These are phyloP conservation scores for Lycorma delicatula DNA, from an alignment of 1,140 invertebrate species.

Conservation along the genomic window DNA sequence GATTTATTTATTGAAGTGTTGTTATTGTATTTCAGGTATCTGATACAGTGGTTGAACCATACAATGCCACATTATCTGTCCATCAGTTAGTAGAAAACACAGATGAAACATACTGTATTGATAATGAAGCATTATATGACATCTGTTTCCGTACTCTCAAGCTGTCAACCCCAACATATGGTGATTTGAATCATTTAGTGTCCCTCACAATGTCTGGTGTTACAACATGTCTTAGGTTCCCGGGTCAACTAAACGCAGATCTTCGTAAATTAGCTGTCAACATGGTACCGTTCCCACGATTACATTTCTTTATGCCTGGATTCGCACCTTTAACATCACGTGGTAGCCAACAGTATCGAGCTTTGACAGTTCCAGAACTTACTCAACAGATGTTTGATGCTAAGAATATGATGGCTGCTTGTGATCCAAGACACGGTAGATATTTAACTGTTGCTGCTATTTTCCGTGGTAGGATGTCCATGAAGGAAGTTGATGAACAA, in stretches of 20 bases:
- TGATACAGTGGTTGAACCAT: conserved; percentile 48
- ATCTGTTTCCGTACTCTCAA: conserved; percentile 46
- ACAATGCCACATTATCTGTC: conserved; percentile 49
- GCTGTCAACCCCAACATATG: conserved; percentile 41
- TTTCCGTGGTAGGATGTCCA: conserved; percentile 66
- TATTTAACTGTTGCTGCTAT: conserved; percentile 65
- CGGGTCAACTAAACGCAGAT: conserved; percentile 77
- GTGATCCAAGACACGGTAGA: conserved; percentile 59
- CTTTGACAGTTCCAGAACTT: conserved; percentile 60
- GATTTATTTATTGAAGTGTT: too few species aligned
- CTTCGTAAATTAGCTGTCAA: conserved; percentile 77
- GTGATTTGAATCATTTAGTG: conserved; percentile 45
- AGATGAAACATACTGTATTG: conserved; percentile 46
- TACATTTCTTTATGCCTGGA: conserved; percentile 66
- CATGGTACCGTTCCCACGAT: conserved; percentile 84
- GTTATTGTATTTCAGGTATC: conserved; percentile 41
- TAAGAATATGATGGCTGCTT: conserved; percentile 61
- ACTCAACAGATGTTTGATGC: conserved; percentile 69
- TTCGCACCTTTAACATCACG: conserved; percentile 70
- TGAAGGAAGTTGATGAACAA: conserved; percentile 67
- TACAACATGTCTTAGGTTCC: conserved; percentile 62
- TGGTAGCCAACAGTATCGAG: conserved; percentile 59
- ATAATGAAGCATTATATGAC: conserved; percentile 48
- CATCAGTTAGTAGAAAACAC: conserved; percentile 48
- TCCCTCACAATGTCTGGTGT: conserved; percentile 62